Evolutionary conservation across 2,888 invertebrate genomes (phyloP), one percentile per base, ranked within the genome.

Genomic region (Prosapia bicincta): DNA sequence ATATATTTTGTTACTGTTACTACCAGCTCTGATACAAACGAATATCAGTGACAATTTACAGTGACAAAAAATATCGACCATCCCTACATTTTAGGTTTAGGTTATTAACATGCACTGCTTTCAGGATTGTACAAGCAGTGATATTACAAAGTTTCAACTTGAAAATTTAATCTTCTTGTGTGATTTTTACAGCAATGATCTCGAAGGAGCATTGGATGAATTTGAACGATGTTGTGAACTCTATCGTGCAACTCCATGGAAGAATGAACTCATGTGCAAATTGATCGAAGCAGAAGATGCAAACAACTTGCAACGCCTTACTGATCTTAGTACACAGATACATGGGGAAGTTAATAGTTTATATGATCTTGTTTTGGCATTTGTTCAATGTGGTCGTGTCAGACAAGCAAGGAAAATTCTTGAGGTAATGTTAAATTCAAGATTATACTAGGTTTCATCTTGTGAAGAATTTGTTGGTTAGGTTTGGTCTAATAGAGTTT

Each of bases 271-370:
- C 6, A 90, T 94, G 80, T 90, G 91, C 77, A 85, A 88, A 24
- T 85, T 94, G 13, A 94, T 94, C 76, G 87, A 91, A 82, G 85
- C 86, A 0, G 94, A 95, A 84, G 94, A 96, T 84, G 92, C 94
- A 0, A 87, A 88, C 0, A 90, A 89, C 80, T 85, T 97, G n/a
- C 96, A 97, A 83, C 90, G 89, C 84, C 83, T 96, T 20, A 93
- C 95, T 0, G 95, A 96, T 84, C 85, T 94, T 15, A 92, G 92
- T 79, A 93, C 93, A 0, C 86, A 88, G 82, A 88, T 93, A 43
- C 91, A 93, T 79, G 95, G 95, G 3, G 95, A 96, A 86, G 90
- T 92, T 65, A 94, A 94, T 83, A 92, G 94, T 79, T 87, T 96
- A 5, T 92, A 93, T 81, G 95, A 96, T 83, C 87, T 97, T 79